Evolutionary conservation across 2,888 invertebrate species (phyloP).

Genomic region (Onchidella celtica): DNA sequence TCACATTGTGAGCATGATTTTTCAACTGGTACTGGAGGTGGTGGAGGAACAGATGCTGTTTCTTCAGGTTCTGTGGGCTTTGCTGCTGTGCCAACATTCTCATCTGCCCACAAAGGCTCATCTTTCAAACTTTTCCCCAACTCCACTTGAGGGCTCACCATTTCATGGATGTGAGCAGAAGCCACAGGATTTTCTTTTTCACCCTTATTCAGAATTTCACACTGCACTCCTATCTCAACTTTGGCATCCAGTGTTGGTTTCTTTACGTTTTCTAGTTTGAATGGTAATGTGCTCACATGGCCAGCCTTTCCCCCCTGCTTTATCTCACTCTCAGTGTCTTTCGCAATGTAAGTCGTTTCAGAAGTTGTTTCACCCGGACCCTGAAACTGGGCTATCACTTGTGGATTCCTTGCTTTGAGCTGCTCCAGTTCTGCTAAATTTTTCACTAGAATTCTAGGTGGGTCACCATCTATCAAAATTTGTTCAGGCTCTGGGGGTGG

Average conservation of each 20-base stretch:
- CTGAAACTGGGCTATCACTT: too few species aligned
- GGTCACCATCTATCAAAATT: too few species aligned
- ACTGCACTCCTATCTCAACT: slow-evolving; percentile 25
- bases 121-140: not conserved
- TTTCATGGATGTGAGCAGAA: not conserved
- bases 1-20: slow-evolving; percentile 25
- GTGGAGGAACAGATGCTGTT: slow-evolving; percentile 2
- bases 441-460: slow-evolving; percentile 5
- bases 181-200: not conserved
- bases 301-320: not conserved
- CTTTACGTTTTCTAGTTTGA: not conserved
- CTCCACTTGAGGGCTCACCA: not conserved
- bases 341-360: not conserved
- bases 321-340: not conserved
- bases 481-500: not conserved
- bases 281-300: not conserved
- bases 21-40: not conserved
- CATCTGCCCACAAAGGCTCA: slow-evolving; percentile 29
- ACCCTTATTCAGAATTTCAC: slow-evolving; percentile 9
- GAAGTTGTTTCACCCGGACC: too few species aligned
- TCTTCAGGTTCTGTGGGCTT: slow-evolving; percentile 18
- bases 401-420: not conserved
- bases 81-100: not conserved
- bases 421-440: slow-evolving; percentile 33
- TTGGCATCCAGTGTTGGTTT: not conserved